Conservation (phyloP, 2,888 invertebrate species). For the Rhyacophila evoluta region DNA sequence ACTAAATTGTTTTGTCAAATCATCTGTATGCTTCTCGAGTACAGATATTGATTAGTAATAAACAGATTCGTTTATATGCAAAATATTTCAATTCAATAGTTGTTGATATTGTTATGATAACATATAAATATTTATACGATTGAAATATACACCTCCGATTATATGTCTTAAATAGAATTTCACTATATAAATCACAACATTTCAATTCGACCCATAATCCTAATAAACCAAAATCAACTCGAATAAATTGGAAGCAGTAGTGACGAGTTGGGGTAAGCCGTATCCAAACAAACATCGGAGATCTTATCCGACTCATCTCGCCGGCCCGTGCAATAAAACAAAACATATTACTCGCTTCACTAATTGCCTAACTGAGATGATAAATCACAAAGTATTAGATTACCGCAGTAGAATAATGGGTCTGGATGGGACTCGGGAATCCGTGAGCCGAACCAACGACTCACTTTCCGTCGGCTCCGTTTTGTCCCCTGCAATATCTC, state of each 20-base stretch:
- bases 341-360: slow-evolving; percentile 72
- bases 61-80: too few species aligned
- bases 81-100: too few species aligned
- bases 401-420: slow-evolving; percentile 57
- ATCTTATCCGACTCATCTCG: slow-evolving; percentile 15
- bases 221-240: slow-evolving; percentile 13
- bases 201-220: background rate
- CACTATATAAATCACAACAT: background rate
- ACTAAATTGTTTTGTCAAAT: too few species aligned
- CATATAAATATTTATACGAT: background rate
- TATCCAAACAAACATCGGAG: background rate
- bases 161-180: background rate
- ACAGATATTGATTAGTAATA: too few species aligned
- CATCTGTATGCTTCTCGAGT: too few species aligned
- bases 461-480: slow-evolving; percentile 60
- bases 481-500: slow-evolving; percentile 56
- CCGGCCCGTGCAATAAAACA: slow-evolving; percentile 56
- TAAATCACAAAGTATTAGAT: slow-evolving; percentile 67
- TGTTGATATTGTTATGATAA: too few species aligned
- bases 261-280: background rate
- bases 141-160: too few species aligned
- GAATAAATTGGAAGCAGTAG: slow-evolving; percentile 1
- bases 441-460: slow-evolving; percentile 61
- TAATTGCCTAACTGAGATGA: slow-evolving; percentile 70
- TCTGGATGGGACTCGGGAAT: slow-evolving; percentile 55